Conservation (phyloP, 2,888 invertebrate species). For the Zeuzera pyrina region DNA sequence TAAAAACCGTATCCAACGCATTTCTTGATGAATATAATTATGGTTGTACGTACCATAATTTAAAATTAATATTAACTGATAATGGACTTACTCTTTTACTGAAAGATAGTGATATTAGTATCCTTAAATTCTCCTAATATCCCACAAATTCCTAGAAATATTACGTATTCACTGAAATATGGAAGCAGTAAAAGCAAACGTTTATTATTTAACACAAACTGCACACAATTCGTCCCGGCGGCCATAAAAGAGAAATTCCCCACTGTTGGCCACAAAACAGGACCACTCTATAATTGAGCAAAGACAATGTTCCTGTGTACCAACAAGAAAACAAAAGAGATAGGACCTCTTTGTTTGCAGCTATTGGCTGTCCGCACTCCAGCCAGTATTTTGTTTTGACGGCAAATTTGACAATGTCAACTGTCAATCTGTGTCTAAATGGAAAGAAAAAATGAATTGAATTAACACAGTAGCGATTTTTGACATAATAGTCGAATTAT, state of each 20-base stretch:
- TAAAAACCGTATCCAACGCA: too few relatives aligned
- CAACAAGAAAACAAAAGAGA: conserved; percentile 38
- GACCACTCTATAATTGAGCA: conserved; percentile 68
- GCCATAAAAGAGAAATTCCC: conserved; percentile 40
- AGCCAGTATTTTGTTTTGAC: conserved; percentile 33
- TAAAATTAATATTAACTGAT: too few relatives aligned
- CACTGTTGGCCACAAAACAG: too few relatives aligned
- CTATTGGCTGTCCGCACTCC: conserved; percentile 23
- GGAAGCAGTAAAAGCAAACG: conserved; percentile 51
- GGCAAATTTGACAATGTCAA: conserved; percentile 50
- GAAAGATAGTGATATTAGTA: too few relatives aligned
- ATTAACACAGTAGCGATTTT: conserved; percentile 25
- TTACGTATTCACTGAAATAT: conserved; percentile 37
- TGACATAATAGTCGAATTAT: conserved; percentile 36
- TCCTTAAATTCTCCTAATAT: too few relatives aligned
- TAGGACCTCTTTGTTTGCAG: conserved; percentile 23
- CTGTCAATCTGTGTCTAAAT: conserved; percentile 46
- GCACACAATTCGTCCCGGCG: conserved; percentile 27
- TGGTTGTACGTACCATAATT: too few relatives aligned
- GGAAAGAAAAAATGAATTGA: conserved; percentile 28
- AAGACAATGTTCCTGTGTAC: conserved; percentile 61
- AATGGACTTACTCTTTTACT: too few relatives aligned
- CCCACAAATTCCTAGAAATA: conserved; percentile 12
- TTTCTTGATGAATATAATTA: too few relatives aligned
- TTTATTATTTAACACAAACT: conserved; percentile 30